phyloP scores from a whole-genome alignment of 1,140 invertebrate genomes.

The Bombus superbus region DNA sequence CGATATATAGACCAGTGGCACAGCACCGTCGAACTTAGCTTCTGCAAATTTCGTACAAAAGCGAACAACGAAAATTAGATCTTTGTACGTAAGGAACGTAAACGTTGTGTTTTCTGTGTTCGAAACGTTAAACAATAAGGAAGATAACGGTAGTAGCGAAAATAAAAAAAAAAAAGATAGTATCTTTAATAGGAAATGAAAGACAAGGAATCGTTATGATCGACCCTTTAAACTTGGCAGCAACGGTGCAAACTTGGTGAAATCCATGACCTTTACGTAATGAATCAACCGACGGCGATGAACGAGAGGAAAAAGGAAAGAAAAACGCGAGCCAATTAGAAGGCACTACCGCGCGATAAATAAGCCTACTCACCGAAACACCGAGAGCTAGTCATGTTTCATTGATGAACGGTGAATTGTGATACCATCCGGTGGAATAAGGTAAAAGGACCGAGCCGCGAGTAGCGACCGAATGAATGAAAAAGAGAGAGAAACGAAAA shows the following conservation, averaged over 20 bases:
- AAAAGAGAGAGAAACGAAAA: neutral
- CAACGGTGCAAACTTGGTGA: conserved; percentile 14
- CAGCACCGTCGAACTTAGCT: too few species aligned
- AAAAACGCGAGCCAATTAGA: conserved; percentile 36
- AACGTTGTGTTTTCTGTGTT: too few species aligned
- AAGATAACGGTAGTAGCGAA: neutral
- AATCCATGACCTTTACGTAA: conserved; percentile 45
- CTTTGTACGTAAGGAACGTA: too few species aligned
- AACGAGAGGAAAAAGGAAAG: conserved; percentile 22
- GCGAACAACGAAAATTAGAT: too few species aligned
- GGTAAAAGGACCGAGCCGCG: conserved; percentile 18
- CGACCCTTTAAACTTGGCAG: neutral
- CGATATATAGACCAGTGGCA: neutral
- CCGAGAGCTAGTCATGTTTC: conserved; percentile 48
- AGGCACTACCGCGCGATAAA: conserved; percentile 41
- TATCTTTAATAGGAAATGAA: neutral
- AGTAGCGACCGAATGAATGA: neutral
- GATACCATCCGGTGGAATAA: conserved; percentile 42
- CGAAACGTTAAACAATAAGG: neutral
- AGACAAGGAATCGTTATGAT: neutral
- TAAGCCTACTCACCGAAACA: conserved; percentile 46
- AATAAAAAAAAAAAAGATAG: neutral
- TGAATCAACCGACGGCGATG: conserved; percentile 26
- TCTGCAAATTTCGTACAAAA: too few species aligned
- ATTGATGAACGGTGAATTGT: conserved; percentile 47